A percentile compares a stretch with the other conserved stretches of the same genome.
Evolutionary conservation across 2,113 vertebrate species (phyloP).

Genomic region (Prionailurus bengalensis): DNA sequence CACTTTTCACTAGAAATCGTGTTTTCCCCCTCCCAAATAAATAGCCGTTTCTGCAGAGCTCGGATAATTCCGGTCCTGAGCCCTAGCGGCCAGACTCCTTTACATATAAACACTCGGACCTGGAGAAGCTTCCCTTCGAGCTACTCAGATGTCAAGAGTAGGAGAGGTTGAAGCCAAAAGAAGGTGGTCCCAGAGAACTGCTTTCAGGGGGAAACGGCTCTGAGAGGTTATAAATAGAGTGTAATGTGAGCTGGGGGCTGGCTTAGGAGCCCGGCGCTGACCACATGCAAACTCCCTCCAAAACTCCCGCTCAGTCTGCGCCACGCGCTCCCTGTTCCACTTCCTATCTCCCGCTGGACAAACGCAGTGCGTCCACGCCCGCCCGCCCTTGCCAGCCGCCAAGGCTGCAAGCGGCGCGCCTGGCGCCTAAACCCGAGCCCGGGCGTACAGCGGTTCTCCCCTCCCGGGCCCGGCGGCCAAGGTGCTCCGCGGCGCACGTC

Average conservation of each 20-base stretch:
- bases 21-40: slow-evolving; percentile 6
- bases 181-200: slow-evolving; percentile 95
- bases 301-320: slow-evolving; percentile 87
- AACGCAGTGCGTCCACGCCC: slow-evolving; percentile 27
- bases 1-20: slow-evolving; percentile 86
- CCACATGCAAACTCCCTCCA: slow-evolving; percentile 94
- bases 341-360: slow-evolving; percentile 58
- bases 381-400: neutral
- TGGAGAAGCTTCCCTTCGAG: slow-evolving; percentile 89
- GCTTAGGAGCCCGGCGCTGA: slow-evolving; percentile 95
- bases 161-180: slow-evolving; percentile 91
- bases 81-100: slow-evolving; percentile 87
- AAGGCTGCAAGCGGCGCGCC: neutral
- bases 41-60: slow-evolving; percentile 85
- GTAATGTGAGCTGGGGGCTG: slow-evolving; percentile 99
- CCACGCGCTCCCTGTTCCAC: slow-evolving; percentile 70
- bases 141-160: slow-evolving; percentile 93
- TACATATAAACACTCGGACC: slow-evolving; percentile 90
- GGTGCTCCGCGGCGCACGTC: rapidly evolving
- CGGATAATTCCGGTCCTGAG: slow-evolving; percentile 53
- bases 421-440: rapidly evolving
- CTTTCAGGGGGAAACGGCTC: slow-evolving; percentile 92
- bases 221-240: slow-evolving; percentile 99
- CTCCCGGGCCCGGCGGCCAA: rapidly evolving
- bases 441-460: rapidly evolving